Evolutionary conservation across 2,797 vertebrate species (phyloP).

Genomic region (Molossus molossus): DNA sequence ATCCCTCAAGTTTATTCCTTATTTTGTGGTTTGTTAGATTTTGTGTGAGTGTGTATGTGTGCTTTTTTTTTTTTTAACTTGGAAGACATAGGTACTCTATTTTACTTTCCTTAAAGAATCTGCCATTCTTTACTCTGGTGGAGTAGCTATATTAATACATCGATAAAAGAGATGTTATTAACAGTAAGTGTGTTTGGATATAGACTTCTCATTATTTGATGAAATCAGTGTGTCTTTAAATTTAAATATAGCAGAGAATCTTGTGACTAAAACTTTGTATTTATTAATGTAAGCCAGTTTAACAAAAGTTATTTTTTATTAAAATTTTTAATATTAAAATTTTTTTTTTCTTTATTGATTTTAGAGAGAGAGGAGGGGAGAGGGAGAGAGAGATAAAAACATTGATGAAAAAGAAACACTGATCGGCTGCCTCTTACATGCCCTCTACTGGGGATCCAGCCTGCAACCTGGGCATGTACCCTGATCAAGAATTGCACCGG

Average conservation of each 20-base stretch:
- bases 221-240: slow-evolving; percentile 16
- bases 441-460: no score
- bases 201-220: neutral
- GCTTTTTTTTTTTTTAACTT: slow-evolving; percentile 26
- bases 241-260: neutral
- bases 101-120: slow-evolving; percentile 14
- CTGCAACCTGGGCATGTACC: no score
- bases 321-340: no score
- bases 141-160: neutral
- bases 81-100: neutral
- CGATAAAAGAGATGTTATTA: neutral
- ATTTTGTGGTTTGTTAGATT: slow-evolving; percentile 30
- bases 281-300: neutral
- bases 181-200: neutral
- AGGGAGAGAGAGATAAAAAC: no score
- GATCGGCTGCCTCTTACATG: no score
- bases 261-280: neutral
- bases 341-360: no score
- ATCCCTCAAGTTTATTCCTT: neutral
- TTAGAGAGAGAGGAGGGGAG: no score
- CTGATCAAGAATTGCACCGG: no score
- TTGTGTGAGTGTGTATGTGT: neutral
- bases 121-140: neutral
- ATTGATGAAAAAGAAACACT: no score
- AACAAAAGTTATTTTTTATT: neutral